These are phyloP conservation scores for Tenthredo amoena DNA, from an alignment of 2,888 invertebrate species.

Conservation along the genomic window DNA sequence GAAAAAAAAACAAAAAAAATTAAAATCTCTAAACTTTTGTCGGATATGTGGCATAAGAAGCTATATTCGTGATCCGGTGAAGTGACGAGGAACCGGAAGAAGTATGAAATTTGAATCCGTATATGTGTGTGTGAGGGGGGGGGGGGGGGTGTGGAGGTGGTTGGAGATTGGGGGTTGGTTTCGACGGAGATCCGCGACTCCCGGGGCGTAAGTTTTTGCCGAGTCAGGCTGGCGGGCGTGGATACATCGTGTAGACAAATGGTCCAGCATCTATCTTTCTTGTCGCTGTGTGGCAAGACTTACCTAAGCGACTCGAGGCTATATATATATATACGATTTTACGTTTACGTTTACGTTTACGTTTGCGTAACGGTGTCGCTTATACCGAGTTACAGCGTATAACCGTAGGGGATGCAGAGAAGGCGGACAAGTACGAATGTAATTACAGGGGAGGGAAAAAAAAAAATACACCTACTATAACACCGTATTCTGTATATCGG, in stretches of 20 bases:
- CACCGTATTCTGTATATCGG: neutral
- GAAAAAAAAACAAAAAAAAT: neutral
- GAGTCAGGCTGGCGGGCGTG: constrained; percentile 54
- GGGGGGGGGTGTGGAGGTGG: neutral
- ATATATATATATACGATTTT: neutral
- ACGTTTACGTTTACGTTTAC: neutral
- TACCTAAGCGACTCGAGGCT: neutral
- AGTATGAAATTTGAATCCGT: neutral
- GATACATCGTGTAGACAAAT: constrained; percentile 68
- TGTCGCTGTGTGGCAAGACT: constrained; percentile 51
- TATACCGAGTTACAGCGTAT: neutral
- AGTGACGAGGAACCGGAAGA: constrained; percentile 4
- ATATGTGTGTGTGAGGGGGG: neutral
- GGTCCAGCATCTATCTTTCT: constrained; percentile 64
- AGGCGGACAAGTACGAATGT: constrained; percentile 45
- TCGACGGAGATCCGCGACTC: neutral
- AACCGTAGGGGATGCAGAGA: neutral
- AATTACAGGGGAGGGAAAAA: neutral
- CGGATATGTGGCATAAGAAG: neutral
- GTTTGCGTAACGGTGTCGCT: neutral
- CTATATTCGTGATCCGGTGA: neutral
- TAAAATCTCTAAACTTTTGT: neutral
- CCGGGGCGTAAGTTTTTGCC: constrained; percentile 34
- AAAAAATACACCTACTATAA: neutral
- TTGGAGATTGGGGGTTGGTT: neutral